These are phyloP conservation scores for Uloborus diversus DNA, from an alignment of 1,140 invertebrate species.

Conservation along the genomic window DNA sequence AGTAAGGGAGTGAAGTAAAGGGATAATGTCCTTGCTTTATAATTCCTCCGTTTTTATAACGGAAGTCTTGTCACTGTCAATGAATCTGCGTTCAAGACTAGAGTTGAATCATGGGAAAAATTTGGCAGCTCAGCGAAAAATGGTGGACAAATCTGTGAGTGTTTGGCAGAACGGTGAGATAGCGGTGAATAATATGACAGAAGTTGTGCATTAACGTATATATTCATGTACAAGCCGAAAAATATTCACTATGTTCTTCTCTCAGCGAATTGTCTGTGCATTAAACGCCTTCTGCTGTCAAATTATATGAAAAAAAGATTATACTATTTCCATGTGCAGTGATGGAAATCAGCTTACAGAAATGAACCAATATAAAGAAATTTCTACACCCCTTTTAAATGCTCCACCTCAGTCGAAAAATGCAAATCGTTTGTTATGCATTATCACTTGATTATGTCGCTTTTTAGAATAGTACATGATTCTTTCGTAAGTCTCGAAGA, in stretches of 20 bases:
- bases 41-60: too few species aligned
- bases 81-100: conserved; percentile 42
- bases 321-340: conserved; percentile 42
- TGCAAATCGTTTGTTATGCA: conserved; percentile 6
- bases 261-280: not conserved
- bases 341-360: conserved; percentile 29
- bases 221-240: conserved; percentile 15
- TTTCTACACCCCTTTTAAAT: conserved; percentile 24
- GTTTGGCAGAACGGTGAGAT: conserved; percentile 26
- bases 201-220: not conserved
- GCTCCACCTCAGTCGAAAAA: conserved; percentile 5
- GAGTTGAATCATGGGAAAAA: conserved; percentile 46
- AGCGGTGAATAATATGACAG: not conserved
- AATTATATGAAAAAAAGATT: conserved; percentile 19
- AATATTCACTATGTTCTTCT: not conserved
- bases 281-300: not conserved
- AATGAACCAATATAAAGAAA: conserved; percentile 25
- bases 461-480: conserved; percentile 15
- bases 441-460: conserved; percentile 11
- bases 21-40: too few species aligned
- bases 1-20: too few species aligned
- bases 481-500: conserved; percentile 16
- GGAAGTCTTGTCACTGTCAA: too few species aligned
- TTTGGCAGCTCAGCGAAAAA: conserved; percentile 48
- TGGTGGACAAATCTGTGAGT: conserved; percentile 13